Base-by-base conservation (phyloP, 2,888 invertebrate genomes). In the Leptarthrus brevirostris region DNA sequence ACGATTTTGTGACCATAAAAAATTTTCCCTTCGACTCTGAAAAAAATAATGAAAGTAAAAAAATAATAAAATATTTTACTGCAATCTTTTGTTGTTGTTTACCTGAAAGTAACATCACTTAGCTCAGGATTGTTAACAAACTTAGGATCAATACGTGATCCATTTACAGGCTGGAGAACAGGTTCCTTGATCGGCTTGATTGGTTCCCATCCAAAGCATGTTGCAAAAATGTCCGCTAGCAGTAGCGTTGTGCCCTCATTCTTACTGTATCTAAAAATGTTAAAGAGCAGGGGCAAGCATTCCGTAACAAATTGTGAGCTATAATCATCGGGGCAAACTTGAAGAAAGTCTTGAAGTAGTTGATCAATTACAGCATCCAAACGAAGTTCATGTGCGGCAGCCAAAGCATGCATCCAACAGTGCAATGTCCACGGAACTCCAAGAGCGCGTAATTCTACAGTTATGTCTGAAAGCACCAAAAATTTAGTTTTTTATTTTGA, bases 1-100 rank as follows among this genome's bases (percentile, higher is more conserved):
- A 97, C 95, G 77, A 97, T 96, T 86, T 96, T 95, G 85, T 97
- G 97, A 0, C 95, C 96, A 83, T 95, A 96, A 85, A 97, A 96
- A 22, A 95, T 88, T 76, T 94, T 89, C 0, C 95, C 95, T 83
- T 96, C 96, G 69, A 96, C 95, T 81, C 95, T 89, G 80, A 3
- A 80, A 76, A 74, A 36, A 66, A 3, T 8, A 30, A 30, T 30
- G 4, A 30, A n/a, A 8, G 4, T 8, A 30, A 30, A 3, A 30
- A 30, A 30, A 30, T 30, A n/a, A n/a, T n/a, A n/a, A n/a, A n/a
- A n/a, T n/a, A n/a, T n/a, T n/a, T n/a, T n/a, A 30, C 69, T 16
- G 52, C 18, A 52, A 2, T 20, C 12, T 18, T 18, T 18, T 52
- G 3, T 18, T 10, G 14, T 3, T 12, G 4, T 20, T 64, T 58